Conservation (phyloP, 2,797 vertebrate genomes). For the Anableps anableps region DNA sequence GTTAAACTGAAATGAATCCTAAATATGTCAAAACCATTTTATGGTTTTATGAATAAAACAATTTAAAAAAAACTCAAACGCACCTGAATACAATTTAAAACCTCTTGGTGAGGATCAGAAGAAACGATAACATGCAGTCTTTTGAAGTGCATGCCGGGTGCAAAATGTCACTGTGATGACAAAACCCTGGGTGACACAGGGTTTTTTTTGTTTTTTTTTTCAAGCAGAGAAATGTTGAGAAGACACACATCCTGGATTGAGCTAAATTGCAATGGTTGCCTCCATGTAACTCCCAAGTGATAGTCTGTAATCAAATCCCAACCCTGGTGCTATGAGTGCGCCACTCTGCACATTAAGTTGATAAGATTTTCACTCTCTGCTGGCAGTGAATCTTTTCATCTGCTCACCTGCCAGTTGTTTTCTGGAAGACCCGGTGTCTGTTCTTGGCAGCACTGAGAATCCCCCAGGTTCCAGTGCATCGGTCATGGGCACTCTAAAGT, state of each 20-base stretch:
- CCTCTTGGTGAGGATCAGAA: neutral
- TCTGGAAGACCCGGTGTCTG: conserved; percentile 52
- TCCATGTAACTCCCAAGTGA: neutral
- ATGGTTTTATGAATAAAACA: neutral
- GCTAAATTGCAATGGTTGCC: neutral
- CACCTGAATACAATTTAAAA: neutral
- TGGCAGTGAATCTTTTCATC: conserved; percentile 30
- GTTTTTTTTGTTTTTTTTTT: neutral
- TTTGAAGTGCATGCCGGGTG: neutral
- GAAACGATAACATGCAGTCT: neutral
- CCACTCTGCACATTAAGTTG: conserved; percentile 9
- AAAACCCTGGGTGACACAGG: neutral
- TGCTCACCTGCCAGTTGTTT: conserved; percentile 44
- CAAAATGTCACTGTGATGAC: neutral
- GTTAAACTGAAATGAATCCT: neutral
- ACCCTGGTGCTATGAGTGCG: conserved; percentile 5
- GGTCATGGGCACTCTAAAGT: conserved; percentile 37
- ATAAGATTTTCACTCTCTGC: conserved; percentile 30
- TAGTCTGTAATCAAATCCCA: conserved; percentile 24
- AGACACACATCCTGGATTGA: conserved; percentile 3
- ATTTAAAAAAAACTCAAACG: neutral
- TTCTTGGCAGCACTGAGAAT: conserved; percentile 50
- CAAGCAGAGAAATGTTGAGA: neutral
- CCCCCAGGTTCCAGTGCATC: conserved; percentile 29
- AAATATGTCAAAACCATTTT: neutral